Conservation (phyloP, 2,113 vertebrate genomes). For the Perca fluviatilis region DNA sequence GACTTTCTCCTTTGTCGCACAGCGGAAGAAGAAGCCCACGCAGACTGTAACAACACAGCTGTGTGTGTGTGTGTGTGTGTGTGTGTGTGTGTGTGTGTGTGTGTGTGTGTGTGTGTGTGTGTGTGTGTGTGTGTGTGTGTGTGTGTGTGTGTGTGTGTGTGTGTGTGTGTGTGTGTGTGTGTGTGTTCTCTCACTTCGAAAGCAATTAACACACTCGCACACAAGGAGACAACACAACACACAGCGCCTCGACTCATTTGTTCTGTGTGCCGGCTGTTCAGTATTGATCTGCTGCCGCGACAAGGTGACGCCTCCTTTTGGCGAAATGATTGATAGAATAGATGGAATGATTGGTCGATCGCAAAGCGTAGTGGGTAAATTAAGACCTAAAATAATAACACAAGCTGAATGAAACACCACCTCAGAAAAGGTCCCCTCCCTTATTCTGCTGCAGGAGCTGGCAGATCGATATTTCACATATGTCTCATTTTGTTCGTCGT, state of each 20-base stretch:
- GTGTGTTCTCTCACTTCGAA: not conserved
- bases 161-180: not conserved
- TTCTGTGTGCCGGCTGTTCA: slow-evolving; percentile 23
- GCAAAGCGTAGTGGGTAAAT: slow-evolving; percentile 30
- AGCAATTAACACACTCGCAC: slow-evolving; percentile 32
- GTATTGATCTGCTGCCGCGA: slow-evolving; percentile 39
- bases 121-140: not conserved
- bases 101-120: not conserved
- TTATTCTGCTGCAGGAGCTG: not conserved
- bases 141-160: not conserved
- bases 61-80: not conserved
- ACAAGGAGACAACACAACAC: not conserved
- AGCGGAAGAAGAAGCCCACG: slow-evolving; percentile 19
- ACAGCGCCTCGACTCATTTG: not conserved
- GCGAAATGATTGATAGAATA: slow-evolving; percentile 28
- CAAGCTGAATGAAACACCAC: not conserved
- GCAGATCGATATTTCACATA: not conserved
- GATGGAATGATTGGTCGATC: slow-evolving; percentile 5
- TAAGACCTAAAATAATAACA: not conserved
- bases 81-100: not conserved
- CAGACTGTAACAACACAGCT: slow-evolving; percentile 28
- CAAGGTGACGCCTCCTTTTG: slow-evolving; percentile 27
- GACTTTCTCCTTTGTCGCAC: slow-evolving; percentile 24
- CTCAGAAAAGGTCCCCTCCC: too few species aligned
- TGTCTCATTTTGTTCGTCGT: not conserved